Evolutionary conservation across 2,113 vertebrate genomes (phyloP).

Genomic region (Pogona vitticeps): DNA sequence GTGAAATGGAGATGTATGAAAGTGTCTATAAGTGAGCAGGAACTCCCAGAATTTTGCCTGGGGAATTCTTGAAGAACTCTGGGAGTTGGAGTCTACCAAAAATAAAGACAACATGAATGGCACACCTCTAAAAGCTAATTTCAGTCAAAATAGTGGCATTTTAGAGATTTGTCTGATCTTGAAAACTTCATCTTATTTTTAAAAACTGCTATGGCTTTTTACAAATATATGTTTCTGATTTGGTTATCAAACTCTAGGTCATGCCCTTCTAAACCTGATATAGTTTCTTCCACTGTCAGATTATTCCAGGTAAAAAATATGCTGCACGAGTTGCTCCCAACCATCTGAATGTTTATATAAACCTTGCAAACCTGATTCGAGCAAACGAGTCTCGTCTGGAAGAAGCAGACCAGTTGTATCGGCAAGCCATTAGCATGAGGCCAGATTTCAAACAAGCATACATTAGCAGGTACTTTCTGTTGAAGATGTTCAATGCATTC

Average conservation of each 20-base stretch:
- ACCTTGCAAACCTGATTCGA: constrained; percentile 95
- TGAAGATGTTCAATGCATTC: not conserved
- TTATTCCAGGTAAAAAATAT: constrained; percentile 98
- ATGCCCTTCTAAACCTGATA: constrained; percentile 24
- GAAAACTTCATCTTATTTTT: not conserved
- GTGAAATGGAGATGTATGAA: too few relatives aligned
- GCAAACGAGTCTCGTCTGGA: constrained; percentile 93
- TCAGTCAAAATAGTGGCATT: not conserved
- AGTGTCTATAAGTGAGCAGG: too few relatives aligned
- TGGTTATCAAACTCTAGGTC: constrained; percentile 7
- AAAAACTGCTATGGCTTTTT: not conserved
- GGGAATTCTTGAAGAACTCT: too few relatives aligned
- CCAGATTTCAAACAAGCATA: constrained; percentile 99
- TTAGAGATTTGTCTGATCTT: not conserved
- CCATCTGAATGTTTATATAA: constrained; percentile 98
- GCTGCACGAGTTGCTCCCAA: constrained; percentile 97
- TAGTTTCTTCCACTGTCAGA: constrained; percentile 70
- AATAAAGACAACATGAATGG: too few relatives aligned
- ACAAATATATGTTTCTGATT: not conserved
- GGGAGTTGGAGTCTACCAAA: too few relatives aligned
- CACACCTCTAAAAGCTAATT: not conserved
- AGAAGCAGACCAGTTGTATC: constrained; percentile 96
- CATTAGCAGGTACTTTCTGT: constrained; percentile 89
- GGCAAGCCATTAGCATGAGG: constrained; percentile 98
- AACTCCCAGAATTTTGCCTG: too few relatives aligned